A percentile compares a stretch with the other conserved stretches of the same genome.
These are phyloP conservation scores for Acropternis orthonyx DNA, from an alignment of 2,797 vertebrate species.

Conservation along the genomic window DNA sequence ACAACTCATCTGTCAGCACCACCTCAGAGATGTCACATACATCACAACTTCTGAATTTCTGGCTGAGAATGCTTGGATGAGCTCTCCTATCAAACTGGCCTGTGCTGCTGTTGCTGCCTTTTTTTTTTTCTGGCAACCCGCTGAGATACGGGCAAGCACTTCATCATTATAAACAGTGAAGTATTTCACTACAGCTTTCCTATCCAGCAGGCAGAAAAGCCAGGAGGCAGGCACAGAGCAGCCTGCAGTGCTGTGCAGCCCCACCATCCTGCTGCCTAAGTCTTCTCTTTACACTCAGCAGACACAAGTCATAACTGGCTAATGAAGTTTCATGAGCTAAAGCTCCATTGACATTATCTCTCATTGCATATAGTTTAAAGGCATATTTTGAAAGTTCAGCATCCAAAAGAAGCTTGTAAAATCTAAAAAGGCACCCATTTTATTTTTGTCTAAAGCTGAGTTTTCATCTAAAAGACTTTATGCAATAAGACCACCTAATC, in stretches of 20 bases:
- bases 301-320: neutral
- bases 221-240: neutral
- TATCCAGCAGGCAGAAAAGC: neutral
- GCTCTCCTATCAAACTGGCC: neutral
- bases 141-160: slow-evolving; percentile 2
- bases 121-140: neutral
- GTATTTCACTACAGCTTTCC: neutral
- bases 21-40: neutral
- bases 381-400: neutral
- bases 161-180: neutral
- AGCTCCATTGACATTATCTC: neutral
- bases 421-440: neutral
- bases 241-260: neutral
- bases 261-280: neutral
- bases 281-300: neutral
- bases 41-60: neutral
- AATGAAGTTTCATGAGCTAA: neutral
- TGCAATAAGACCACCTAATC: neutral
- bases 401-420: neutral
- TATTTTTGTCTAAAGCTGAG: neutral
- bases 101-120: neutral
- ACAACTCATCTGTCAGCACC: neutral
- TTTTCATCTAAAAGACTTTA: neutral
- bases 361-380: neutral
- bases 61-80: neutral